Percentiles rank a stretch among this genome's conserved stretches.
Evolutionary conservation across 2,888 invertebrate genomes (phyloP).

Genomic region (Creontiades dilutus): DNA sequence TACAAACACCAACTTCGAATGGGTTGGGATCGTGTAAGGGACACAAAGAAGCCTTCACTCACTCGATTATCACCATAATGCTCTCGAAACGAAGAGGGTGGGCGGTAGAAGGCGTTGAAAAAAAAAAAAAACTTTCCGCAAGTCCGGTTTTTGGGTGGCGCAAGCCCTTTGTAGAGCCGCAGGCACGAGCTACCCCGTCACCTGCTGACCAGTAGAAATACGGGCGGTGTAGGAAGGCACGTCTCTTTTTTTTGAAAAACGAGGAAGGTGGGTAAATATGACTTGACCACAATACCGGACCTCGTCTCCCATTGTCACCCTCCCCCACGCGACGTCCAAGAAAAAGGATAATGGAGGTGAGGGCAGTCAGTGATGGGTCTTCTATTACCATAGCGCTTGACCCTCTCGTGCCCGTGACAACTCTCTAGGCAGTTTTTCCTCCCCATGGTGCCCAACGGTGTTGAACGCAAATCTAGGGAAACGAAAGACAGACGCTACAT

Average conservation of each 20-base stretch:
- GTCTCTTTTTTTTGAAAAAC: background rate
- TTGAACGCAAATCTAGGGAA: too few species aligned
- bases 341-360: background rate
- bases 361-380: background rate
- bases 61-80: too few species aligned
- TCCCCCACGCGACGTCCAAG: background rate
- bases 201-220: background rate
- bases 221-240: background rate
- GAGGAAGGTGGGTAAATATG: background rate
- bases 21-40: too few species aligned
- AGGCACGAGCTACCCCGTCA: background rate
- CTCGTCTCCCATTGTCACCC: background rate
- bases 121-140: too few species aligned
- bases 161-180: background rate
- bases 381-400: background rate
- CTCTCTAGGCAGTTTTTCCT: too few species aligned
- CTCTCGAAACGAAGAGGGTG: too few species aligned
- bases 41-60: too few species aligned
- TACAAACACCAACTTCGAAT: too few species aligned
- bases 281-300: background rate
- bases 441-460: too few species aligned
- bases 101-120: too few species aligned
- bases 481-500: too few species aligned
- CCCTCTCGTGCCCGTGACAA: background rate
- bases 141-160: too few species aligned